Base-by-base conservation (phyloP, 2,888 invertebrate species). In the Macroteleia sp. region DNA sequence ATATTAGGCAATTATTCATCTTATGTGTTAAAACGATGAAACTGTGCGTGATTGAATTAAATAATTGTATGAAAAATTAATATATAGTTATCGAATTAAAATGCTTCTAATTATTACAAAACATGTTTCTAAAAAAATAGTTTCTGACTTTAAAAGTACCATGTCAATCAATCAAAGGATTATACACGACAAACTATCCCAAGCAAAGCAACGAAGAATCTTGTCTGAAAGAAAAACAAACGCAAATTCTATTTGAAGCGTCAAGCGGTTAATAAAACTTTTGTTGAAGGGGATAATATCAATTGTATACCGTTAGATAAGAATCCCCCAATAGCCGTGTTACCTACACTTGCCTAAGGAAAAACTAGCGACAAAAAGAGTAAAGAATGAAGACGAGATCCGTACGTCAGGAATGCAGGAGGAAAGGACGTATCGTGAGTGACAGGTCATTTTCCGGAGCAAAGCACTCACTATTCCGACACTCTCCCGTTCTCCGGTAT, bases 361-460 rank as follows among this genome's bases (percentile, higher is more conserved):
- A 62, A 42, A 62, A 67, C 52, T 54, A 46, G 41, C 42, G 52
- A 70, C 62, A 56, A 70, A 77, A 73, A 42, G 48, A 70, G 76
- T 62, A 71, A 71, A 76, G 77, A 69, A 59, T 61, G 61, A 77
- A 62, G 75, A 67, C 66, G 74, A 75, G 73, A 64, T 78, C 64
- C 46, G 73, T 61, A 77, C 74, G 74, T 67, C 74, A 42, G 44
- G 39, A 34, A 61, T 77, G 82, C 78, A 61, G 76, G 77, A 81
- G 82, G 83, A 84, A 84, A 83, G 84, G 82, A 86, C 86, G 87
- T 87, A 86, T 86, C 87, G 82, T 84, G 86, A 87, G 86, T 90
- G 90, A 91, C 91, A 91, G 90, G 89, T 90, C 90, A 91, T 91
- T 91, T 91, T 91, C 90, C 90, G 87, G 87, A 86, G 87, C 84